Evolutionary conservation across 2,888 invertebrate genomes (phyloP).

Genomic region (Mantis religiosa): DNA sequence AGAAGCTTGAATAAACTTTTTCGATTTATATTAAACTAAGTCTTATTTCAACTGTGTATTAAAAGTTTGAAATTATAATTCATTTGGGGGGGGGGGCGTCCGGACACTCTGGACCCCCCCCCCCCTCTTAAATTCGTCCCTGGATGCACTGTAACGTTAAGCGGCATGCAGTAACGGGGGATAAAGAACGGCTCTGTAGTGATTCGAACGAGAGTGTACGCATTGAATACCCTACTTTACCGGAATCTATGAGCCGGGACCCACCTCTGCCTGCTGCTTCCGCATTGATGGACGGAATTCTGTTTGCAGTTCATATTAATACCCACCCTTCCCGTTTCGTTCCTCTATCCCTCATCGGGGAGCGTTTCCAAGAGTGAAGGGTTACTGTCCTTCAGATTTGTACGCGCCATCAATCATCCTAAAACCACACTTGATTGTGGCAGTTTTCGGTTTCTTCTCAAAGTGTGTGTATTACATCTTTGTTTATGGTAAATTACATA

Average conservation of each 20-base stretch:
- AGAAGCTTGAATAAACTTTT: too few species aligned
- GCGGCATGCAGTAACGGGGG: too few species aligned
- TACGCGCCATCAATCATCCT: background rate
- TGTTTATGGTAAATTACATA: too few species aligned
- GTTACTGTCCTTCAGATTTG: background rate
- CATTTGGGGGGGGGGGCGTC: too few species aligned
- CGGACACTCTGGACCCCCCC: too few species aligned
- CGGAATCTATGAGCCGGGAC: background rate
- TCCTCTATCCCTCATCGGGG: background rate
- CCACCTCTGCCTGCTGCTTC: background rate
- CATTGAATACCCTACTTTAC: background rate
- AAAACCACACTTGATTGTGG: background rate
- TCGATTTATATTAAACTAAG: too few species aligned
- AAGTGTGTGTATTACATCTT: too few species aligned
- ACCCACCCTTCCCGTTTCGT: background rate
- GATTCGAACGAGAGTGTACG: background rate
- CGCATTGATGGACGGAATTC: conserved; percentile 3
- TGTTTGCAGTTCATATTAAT: conserved; percentile 16
- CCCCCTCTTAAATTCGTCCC: too few species aligned
- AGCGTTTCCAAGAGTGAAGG: background rate
- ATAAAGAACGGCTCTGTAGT: background rate
- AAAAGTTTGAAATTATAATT: too few species aligned
- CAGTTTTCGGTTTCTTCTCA: background rate
- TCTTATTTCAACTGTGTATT: too few species aligned
- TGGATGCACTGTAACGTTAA: too few species aligned